phyloP scores from a whole-genome alignment of 2,797 vertebrate genomes.

The Aulostomus chinensis region DNA sequence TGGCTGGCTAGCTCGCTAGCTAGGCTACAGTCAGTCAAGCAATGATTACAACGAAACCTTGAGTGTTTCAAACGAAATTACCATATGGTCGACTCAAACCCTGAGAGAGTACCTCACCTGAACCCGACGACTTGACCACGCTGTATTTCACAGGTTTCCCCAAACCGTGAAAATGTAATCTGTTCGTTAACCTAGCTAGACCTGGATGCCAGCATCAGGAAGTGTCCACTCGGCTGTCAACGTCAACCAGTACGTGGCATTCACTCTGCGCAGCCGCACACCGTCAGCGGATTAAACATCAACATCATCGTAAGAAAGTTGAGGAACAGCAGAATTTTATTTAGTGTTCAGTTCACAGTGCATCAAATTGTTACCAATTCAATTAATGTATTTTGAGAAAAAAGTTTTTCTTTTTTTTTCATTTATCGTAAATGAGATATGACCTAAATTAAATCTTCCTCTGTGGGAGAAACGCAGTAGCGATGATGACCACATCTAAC shows the following conservation, averaged over 20 bases:
- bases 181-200: constrained; percentile 50
- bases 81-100: neutral
- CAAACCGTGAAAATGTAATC: constrained; percentile 55
- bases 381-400: too few relatives aligned
- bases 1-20: constrained; percentile 29
- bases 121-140: constrained; percentile 66
- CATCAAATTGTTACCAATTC: too few relatives aligned
- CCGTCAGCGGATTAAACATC: too few relatives aligned
- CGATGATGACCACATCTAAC: too few relatives aligned
- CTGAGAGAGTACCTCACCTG: constrained; percentile 57
- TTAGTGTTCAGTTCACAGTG: too few relatives aligned
- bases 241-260: constrained; percentile 83
- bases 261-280: constrained; percentile 62
- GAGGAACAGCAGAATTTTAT: too few relatives aligned
- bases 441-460: too few relatives aligned
- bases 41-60: neutral
- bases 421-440: neutral
- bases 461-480: too few relatives aligned
- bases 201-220: constrained; percentile 72
- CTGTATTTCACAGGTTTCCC: constrained; percentile 52
- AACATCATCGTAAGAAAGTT: too few relatives aligned
- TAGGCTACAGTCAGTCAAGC: constrained; percentile 16
- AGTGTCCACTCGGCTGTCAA: constrained; percentile 60
- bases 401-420: too few relatives aligned
- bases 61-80: neutral